A percentile compares a stretch with the other conserved stretches of the same genome.
These are phyloP conservation scores for Apotomis capreana DNA, from an alignment of 2,888 invertebrate genomes.

Conservation along the genomic window DNA sequence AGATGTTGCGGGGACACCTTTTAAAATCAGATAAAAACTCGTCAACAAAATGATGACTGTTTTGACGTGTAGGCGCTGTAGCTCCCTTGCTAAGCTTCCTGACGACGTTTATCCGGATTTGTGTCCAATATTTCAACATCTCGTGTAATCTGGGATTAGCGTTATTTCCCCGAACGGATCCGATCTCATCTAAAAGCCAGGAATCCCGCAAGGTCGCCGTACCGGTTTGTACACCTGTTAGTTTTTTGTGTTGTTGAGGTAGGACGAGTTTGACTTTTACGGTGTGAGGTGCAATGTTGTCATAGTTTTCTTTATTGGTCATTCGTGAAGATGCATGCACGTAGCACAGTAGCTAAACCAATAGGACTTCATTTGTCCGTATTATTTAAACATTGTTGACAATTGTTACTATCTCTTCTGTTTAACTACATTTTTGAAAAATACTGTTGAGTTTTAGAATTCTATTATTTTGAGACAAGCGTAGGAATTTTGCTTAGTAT, in stretches of 20 bases:
- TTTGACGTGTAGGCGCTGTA: neutral
- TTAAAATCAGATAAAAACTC: too few species aligned
- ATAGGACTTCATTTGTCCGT: too few species aligned
- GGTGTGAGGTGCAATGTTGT: neutral
- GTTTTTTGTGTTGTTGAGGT: constrained; percentile 24
- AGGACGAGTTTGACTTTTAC: constrained; percentile 6
- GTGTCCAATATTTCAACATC: constrained; percentile 1
- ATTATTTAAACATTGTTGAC: too few species aligned
- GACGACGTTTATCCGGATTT: constrained; percentile 12
- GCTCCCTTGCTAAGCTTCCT: neutral
- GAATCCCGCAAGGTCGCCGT: constrained; percentile 34
- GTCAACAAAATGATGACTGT: neutral
- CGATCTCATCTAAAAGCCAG: constrained; percentile 13
- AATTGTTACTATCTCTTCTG: too few species aligned
- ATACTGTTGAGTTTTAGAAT: too few species aligned
- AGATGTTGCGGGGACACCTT: too few species aligned
- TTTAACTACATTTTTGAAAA: too few species aligned
- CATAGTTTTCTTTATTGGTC: neutral
- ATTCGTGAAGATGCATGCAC: too few species aligned
- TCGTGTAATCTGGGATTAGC: constrained; percentile 6
- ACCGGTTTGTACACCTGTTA: constrained; percentile 33
- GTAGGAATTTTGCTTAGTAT: too few species aligned
- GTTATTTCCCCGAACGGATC: constrained; percentile 1
- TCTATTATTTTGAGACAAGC: too few species aligned
- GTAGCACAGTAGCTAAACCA: too few species aligned